A percentile compares a stretch with the other conserved stretches of the same genome.
Conservation (phyloP, 2,888 invertebrate species). For the Poecilus cupreus region DNA sequence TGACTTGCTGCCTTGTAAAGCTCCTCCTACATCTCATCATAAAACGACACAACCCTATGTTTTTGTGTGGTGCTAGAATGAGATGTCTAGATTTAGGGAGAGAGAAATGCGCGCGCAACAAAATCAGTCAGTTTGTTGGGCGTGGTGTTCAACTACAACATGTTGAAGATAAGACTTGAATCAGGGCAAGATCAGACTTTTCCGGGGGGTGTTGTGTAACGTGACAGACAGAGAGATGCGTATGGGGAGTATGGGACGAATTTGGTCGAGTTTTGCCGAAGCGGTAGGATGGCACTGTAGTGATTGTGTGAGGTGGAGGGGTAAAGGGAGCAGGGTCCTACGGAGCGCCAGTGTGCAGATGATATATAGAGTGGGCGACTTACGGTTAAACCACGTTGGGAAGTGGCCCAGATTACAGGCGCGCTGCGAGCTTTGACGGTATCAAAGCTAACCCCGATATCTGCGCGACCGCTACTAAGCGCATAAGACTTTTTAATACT, state of each 20-base stretch:
- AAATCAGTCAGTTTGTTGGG: not conserved
- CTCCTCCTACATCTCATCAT: constrained; percentile 67
- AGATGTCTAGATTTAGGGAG: constrained; percentile 61
- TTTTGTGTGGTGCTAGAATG: constrained; percentile 61
- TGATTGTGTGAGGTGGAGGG: not conserved
- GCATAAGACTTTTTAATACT: constrained; percentile 85
- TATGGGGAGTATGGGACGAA: not conserved
- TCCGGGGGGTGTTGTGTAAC: not conserved
- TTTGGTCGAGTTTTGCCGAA: not conserved
- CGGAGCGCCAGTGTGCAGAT: constrained; percentile 70
- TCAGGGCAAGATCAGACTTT: not conserved
- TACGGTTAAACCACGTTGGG: constrained; percentile 84
- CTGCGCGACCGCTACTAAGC: constrained; percentile 80
- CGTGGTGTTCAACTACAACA: not conserved
- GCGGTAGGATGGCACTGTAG: not conserved
- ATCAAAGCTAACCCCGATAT: constrained; percentile 76
- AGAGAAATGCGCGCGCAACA: constrained; percentile 45
- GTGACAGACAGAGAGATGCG: not conserved
- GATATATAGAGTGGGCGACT: constrained; percentile 85
- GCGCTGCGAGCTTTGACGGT: constrained; percentile 69
- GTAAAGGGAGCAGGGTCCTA: not conserved
- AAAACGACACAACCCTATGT: constrained; percentile 59
- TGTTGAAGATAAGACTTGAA: constrained; percentile 40
- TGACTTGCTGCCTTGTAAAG: constrained; percentile 72
- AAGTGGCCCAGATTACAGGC: constrained; percentile 84